A percentile compares a stretch with the other conserved stretches of the same genome.
These are phyloP conservation scores for Eurosta solidaginis DNA, from an alignment of 1,140 invertebrate genomes.

Conservation along the genomic window DNA sequence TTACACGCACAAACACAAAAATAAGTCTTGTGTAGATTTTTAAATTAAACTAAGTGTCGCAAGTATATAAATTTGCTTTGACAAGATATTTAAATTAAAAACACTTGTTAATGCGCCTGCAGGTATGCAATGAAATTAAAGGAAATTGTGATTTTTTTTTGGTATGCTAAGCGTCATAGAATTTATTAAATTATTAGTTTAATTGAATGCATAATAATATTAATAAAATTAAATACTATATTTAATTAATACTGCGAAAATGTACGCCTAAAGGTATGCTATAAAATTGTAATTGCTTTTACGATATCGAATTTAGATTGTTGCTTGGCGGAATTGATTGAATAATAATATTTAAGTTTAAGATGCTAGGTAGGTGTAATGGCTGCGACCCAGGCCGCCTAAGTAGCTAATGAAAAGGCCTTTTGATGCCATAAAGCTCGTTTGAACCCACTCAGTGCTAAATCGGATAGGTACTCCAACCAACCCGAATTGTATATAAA, in stretches of 20 bases:
- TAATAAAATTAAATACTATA: no score
- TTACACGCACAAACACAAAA: no score
- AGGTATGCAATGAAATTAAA: background rate
- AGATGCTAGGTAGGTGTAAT: no score
- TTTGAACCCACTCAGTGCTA: no score
- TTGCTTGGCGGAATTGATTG: background rate
- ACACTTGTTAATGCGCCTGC: background rate
- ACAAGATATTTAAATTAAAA: conserved; percentile 11
- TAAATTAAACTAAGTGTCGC: background rate
- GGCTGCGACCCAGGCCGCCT: no score
- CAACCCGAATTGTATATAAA: no score
- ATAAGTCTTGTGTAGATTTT: background rate
- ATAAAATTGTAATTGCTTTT: background rate
- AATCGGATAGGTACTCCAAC: no score
- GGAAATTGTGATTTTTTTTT: background rate
- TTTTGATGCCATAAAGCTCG: no score
- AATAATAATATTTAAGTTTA: no score
- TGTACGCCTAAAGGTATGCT: background rate
- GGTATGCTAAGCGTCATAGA: no score
- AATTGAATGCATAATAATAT: background rate
- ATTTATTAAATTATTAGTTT: background rate
- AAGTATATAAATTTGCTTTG: background rate
- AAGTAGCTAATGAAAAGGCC: no score
- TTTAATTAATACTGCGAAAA: background rate
- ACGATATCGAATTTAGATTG: background rate